Evolutionary conservation across 2,113 vertebrate genomes (phyloP), one percentile per base, ranked within the genome.

Genomic region (Callospermophilus lateralis): DNA sequence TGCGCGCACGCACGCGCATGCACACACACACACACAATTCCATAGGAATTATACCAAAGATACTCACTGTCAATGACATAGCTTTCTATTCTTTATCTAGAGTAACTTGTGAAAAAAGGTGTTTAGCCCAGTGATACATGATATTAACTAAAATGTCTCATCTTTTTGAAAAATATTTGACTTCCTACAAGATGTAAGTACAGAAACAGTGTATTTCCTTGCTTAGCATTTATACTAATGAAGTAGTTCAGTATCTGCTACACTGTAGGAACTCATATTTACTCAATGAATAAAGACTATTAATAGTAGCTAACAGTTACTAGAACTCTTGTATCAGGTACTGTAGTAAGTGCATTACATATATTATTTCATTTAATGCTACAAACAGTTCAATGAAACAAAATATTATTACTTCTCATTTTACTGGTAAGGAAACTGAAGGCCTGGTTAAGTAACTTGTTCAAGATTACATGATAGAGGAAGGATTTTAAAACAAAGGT

Each of bases 361-460:
- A 84, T 55, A 85, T 87, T 51, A 92, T 67, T 81, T 76, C 15
- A 96, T 89, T 94, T 87, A 92, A 87, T 88, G 22, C 53, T 88
- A 72, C 22, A 67, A 92, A 84, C 20, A 94, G 84, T 63, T 84
- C 28, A 90, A 34, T 70, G 80, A 86, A 53, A 28, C 78, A 39
- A 93, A 68, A 70, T 90, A 45, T 45, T 90, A 70, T 67, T 83
- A 76, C 28, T 87, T 26, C 20, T 96, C 26, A 95, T 93, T 95
- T 92, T 96, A 87, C 4, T 13, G 61, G 92, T 90, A 51, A 97
- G 72, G 67, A 94, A 92, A 96, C 42, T n/a, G 58, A 85, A 63
- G 6, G 58, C 26, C 20, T 67, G 68, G 30, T 94, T 97, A 94
- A 90, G 28, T 84, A 90, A 94, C 16, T 92, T 96, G 65, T 20